Base-by-base conservation (phyloP, 2,888 invertebrate genomes). In the Ditylenchus weischeri region DNA sequence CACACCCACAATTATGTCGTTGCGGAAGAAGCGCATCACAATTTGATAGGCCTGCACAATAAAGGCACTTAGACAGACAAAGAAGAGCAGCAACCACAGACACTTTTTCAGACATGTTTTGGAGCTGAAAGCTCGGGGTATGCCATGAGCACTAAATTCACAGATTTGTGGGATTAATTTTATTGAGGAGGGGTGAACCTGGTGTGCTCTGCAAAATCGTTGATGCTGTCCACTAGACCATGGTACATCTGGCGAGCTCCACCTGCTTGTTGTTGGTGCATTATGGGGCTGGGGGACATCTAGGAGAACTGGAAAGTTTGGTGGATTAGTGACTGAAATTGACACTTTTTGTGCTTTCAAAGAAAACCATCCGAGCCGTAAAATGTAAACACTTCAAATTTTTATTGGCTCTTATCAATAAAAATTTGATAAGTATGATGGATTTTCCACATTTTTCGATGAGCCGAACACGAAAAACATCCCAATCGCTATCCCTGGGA, bases 1-100 rank as follows among this genome's bases (percentile, higher is more conserved):
- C 13, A 82, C 82, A 19, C 78, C 78, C 58, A 82, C 82, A 48
- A 82, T 81, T 21, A 80, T 82, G 71, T 82, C 80, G 60, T 82
- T 82, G 51, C 80, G 76, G 58, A 54, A 66, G 60, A 81, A 82
- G 60, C 80, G 69, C 36, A 75, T 64, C 38, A 82, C 66, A 57
- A 82, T 82, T 18, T 76, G 69, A 50, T 72, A 72, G 18, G 81
- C 81, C 62, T 82, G 81, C 58, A 75, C 69, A n/a, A 67, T 63
- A 66, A 82, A 82, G 35, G 76, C 75, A 49, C 58, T 63, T 21
- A 82, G 69, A 64, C 82, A 82, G 49, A 69, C 65, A 47, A 79
- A 68, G 69, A 79, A 79, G 23, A 82, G 71, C 19, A 78, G 62
- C 11, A 75, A 47, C 82, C 82, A 82, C 47, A 81, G 69, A 18